A percentile compares a stretch with the other conserved stretches of the same genome.
These are phyloP conservation scores for Pelusios castaneus DNA, from an alignment of 2,113 vertebrate species.

Conservation along the genomic window DNA sequence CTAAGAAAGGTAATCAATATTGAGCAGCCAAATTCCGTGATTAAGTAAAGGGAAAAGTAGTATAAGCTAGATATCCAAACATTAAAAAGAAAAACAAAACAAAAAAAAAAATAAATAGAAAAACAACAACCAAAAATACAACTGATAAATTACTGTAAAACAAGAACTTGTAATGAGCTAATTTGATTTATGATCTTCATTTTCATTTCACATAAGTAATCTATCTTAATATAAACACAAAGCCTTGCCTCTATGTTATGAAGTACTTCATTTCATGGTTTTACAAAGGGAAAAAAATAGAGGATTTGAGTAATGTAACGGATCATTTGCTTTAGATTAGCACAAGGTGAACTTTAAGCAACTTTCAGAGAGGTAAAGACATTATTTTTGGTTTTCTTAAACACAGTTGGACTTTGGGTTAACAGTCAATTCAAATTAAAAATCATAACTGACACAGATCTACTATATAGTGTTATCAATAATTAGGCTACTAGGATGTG, in stretches of 20 bases:
- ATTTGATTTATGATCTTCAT: slow-evolving; percentile 75
- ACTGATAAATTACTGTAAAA: slow-evolving; percentile 59
- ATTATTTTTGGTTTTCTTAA: neutral
- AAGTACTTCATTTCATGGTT: slow-evolving; percentile 54
- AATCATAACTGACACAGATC: neutral
- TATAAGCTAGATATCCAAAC: neutral
- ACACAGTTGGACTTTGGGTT: neutral
- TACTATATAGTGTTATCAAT: neutral
- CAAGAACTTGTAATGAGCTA: slow-evolving; percentile 54
- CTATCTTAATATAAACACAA: slow-evolving; percentile 68
- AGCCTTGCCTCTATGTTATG: slow-evolving; percentile 54
- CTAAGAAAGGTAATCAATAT: neutral
- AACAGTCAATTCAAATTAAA: neutral
- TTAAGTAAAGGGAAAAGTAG: neutral
- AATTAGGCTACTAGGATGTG: neutral
- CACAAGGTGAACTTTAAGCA: slow-evolving; percentile 50
- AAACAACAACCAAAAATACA: slow-evolving; percentile 5
- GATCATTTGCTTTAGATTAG: slow-evolving; percentile 46
- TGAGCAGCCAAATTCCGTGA: neutral
- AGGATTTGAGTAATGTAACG: slow-evolving; percentile 49
- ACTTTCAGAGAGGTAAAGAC: slow-evolving; percentile 20
- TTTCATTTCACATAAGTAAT: slow-evolving; percentile 71
- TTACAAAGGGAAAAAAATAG: slow-evolving; percentile 29
- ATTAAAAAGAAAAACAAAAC: neutral
- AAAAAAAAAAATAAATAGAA: neutral